Percentiles rank a stretch among this genome's conserved stretches.
Conservation (phyloP, 2,888 invertebrate genomes). For the Scaeva pyrastri region DNA sequence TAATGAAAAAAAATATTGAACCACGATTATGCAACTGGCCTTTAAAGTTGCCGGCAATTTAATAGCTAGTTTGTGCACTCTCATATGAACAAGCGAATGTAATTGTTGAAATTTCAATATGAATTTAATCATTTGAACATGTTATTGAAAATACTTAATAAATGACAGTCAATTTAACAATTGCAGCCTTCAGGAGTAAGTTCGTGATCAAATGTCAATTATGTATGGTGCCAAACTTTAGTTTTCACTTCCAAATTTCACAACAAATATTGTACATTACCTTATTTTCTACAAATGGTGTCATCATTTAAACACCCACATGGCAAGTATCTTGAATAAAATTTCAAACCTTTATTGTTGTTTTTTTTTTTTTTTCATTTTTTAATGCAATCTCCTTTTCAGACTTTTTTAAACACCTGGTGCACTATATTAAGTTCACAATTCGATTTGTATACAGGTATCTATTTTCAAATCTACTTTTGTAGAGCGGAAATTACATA, state of each 20-base stretch:
- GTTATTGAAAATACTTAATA: too few species aligned
- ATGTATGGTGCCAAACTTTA: too few species aligned
- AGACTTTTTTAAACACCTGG: not conserved
- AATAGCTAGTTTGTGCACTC: too few species aligned
- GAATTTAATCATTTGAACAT: too few species aligned
- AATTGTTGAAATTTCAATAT: too few species aligned
- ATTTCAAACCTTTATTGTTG: not conserved
- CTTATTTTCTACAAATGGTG: not conserved
- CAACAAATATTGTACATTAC: not conserved
- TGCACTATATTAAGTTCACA: not conserved
- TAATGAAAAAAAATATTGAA: too few species aligned
- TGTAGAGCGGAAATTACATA: not conserved
- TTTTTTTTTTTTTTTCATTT: not conserved
- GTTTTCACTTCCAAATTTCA: not conserved
- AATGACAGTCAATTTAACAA: too few species aligned
- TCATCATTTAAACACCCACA: not conserved
- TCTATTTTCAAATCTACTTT: not conserved
- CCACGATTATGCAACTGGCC: too few species aligned
- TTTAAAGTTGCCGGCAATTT: too few species aligned
- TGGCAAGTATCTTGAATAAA: not conserved
- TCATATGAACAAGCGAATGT: too few species aligned
- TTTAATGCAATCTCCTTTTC: slow-evolving; percentile 5
- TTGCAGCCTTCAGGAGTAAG: too few species aligned
- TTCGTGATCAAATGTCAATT: too few species aligned
- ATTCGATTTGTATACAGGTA: not conserved